Evolutionary conservation across 2,797 vertebrate species (phyloP), one percentile per base, ranked within the genome.

Genomic region (Coilia nasus): DNA sequence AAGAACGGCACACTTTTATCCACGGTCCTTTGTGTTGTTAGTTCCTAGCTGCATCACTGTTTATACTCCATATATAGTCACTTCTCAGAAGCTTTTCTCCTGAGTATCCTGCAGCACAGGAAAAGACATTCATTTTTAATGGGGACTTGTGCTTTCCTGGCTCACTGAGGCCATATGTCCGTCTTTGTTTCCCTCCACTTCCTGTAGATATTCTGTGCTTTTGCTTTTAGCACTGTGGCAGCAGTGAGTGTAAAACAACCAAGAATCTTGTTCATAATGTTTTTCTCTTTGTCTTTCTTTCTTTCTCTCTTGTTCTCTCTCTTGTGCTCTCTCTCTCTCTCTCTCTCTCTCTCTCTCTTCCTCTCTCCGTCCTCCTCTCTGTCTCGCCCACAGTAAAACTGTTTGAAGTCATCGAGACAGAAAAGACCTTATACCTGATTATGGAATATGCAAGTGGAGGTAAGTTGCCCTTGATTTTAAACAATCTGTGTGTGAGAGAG

Each of bases 391-490:
- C 60, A 64, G 60, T 64, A 64, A 98, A 98, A 90, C 94, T 98
- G 91, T 98, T 98, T 91, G 97, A 98, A 95, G 97, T 98, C 89
- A 97, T 98, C 88, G 97, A 98, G 95, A 98, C 97, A 10, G 97
- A 98, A 93, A 98, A 97, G 94, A 97, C 97, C 44, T 96, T 98
- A 85, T 98, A 98, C 94, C 95, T 98, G 94, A 96, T 98, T 91
- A 98, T 98, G 97, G 97, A 98, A 87, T 98, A 98, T 88, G 97
- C 97, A 88, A 98, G 97, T 83, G 97, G 97, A 91, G 97, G 97
- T 98, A 92, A 96, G 97, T 94, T 87, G 21, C 7, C 59, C 21
- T n/a, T 21, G 15, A 19, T 5, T 9, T 10, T 62, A 5, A 62
- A 23, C 60, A 19, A 5, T 6, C 15, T 62, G 59, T 62, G 21